Evolutionary conservation across 2,113 vertebrate genomes (phyloP).

Genomic region (Anser cygnoides): DNA sequence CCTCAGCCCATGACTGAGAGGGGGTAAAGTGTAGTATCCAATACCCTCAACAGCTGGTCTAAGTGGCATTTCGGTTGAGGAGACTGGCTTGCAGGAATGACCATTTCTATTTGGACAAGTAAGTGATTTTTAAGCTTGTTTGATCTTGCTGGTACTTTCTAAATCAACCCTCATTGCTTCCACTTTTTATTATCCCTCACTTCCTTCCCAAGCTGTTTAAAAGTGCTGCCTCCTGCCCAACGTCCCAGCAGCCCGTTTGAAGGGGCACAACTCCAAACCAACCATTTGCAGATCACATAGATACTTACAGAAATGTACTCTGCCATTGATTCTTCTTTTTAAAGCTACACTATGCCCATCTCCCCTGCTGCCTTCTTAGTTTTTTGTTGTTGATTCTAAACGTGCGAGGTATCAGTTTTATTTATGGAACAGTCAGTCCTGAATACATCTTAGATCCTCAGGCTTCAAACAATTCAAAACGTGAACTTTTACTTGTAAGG

Average conservation of each 20-base stretch:
- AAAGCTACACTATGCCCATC: background rate
- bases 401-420: background rate
- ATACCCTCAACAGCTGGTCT: background rate
- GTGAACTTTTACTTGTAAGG: background rate
- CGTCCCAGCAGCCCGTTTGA: background rate
- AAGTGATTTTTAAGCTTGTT: background rate
- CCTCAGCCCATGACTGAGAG: background rate
- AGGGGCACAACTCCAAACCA: background rate
- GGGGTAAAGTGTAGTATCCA: background rate
- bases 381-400: background rate
- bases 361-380: background rate
- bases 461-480: background rate
- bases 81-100: background rate
- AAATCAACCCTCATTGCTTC: background rate
- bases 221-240: background rate
- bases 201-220: background rate
- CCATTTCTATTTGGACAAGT: background rate
- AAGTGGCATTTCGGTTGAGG: background rate
- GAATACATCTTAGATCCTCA: background rate
- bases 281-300: background rate
- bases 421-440: background rate
- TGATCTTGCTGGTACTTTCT: background rate
- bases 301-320: background rate
- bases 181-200: background rate
- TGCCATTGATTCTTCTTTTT: background rate